phyloP scores from a whole-genome alignment of 2,797 vertebrate species.

The Sciurus carolinensis region DNA sequence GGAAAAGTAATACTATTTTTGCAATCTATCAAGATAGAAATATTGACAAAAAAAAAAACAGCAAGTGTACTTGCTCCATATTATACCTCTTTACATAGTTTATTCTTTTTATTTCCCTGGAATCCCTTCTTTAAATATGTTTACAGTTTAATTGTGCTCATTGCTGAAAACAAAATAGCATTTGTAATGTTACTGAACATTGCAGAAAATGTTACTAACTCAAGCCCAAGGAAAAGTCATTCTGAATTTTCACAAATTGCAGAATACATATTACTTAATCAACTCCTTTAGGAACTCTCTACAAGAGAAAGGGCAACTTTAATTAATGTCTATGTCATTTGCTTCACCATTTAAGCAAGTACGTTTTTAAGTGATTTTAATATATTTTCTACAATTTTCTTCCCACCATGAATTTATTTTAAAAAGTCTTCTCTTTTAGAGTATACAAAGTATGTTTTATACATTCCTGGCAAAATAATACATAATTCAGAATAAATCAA shows the following conservation, averaged over 20 bases:
- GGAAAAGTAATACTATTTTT: constrained; percentile 11
- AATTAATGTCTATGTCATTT: constrained; percentile 28
- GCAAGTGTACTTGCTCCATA: neutral
- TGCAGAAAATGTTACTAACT: constrained; percentile 5
- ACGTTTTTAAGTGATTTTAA: constrained; percentile 20
- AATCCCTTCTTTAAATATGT: constrained; percentile 4
- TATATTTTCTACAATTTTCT: constrained; percentile 14
- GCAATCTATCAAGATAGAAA: constrained; percentile 57
- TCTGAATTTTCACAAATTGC: constrained; percentile 36
- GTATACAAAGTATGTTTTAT: neutral
- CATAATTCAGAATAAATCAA: constrained; percentile 17
- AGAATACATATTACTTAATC: neutral
- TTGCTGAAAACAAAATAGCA: constrained; percentile 64
- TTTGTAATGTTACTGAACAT: constrained; percentile 16
- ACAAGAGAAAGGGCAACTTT: neutral
- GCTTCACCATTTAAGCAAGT: constrained; percentile 21
- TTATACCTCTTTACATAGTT: constrained; percentile 1
- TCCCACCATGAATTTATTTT: neutral
- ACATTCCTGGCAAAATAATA: constrained; percentile 14
- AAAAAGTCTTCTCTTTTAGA: neutral
- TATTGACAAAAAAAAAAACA: constrained; percentile 50
- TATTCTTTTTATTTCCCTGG: constrained; percentile 1
- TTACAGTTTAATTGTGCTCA: constrained; percentile 54
- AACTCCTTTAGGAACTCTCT: neutral
- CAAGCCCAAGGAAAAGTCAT: neutral